Evolutionary conservation across 2,797 vertebrate genomes (phyloP).

Genomic region (Aphelocoma californica): DNA sequence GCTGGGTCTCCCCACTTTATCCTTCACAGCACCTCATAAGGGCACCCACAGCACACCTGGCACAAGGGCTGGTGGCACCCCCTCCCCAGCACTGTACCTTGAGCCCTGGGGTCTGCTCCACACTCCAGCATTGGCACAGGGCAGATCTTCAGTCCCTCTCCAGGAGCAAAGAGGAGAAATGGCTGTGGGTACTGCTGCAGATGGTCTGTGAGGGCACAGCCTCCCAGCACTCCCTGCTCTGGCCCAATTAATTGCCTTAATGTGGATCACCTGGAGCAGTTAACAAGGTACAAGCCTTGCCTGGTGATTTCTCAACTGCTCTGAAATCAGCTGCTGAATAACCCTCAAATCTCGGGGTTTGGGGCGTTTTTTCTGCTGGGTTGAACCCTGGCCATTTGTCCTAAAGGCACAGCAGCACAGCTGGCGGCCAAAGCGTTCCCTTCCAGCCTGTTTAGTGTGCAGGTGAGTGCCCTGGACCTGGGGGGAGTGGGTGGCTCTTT

Average conservation of each 20-base stretch:
- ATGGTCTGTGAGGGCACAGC: neutral
- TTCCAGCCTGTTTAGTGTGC: rapidly evolving
- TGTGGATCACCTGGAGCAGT: neutral
- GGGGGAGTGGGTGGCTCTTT: neutral
- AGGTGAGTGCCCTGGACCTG: neutral
- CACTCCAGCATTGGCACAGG: rapidly evolving
- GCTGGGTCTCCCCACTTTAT: rapidly evolving
- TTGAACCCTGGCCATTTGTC: neutral
- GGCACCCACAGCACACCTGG: too few species aligned
- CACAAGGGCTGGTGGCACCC: rapidly evolving
- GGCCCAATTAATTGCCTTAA: neutral
- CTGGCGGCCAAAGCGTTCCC: neutral
- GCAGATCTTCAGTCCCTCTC: rapidly evolving
- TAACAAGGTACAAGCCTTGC: rapidly evolving
- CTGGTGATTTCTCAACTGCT: neutral
- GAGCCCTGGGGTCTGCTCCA: rapidly evolving
- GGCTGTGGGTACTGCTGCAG: rapidly evolving
- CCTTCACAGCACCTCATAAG: too few species aligned
- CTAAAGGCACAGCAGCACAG: neutral
- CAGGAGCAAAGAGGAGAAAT: neutral
- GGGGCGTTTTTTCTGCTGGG: neutral
- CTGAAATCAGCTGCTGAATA: neutral
- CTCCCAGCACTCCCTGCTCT: too few species aligned
- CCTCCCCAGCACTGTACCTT: neutral
- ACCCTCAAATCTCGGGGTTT: rapidly evolving